These are phyloP conservation scores for Porites evermanni DNA, from an alignment of 92 coral and sea anemone species.

Conservation along the genomic window DNA sequence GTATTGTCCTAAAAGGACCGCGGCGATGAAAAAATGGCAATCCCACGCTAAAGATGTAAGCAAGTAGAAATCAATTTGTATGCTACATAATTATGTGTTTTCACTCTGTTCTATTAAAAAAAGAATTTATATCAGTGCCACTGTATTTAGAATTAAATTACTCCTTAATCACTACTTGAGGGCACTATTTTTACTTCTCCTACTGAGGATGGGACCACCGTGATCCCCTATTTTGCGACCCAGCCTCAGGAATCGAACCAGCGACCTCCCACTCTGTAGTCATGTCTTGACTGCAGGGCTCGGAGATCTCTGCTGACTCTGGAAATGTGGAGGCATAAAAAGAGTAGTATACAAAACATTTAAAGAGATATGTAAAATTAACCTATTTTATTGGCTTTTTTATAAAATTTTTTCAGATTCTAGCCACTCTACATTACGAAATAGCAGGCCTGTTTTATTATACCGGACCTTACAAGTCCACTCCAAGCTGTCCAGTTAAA, in stretches of 20 bases:
- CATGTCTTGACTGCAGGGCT: too few relatives aligned
- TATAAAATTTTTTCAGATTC: conserved; percentile 40
- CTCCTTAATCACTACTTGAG: too few relatives aligned
- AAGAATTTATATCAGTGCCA: too few relatives aligned
- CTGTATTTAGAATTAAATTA: too few relatives aligned
- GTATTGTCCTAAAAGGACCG: conserved; percentile 82
- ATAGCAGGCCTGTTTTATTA: conserved; percentile 70
- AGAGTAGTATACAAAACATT: neutral
- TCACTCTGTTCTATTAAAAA: neutral
- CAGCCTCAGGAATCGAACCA: too few relatives aligned
- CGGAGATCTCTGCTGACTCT: too few relatives aligned
- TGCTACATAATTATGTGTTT: neutral
- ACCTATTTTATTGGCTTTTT: neutral
- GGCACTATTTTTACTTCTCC: too few relatives aligned
- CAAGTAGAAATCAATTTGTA: neutral
- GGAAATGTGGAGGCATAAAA: too few relatives aligned
- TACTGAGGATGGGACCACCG: too few relatives aligned
- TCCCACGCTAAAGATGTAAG: conserved; percentile 72
- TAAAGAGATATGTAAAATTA: too few relatives aligned
- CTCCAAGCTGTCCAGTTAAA: conserved; percentile 83
- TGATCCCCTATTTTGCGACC: too few relatives aligned
- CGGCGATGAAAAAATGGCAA: conserved; percentile 79
- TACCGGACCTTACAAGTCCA: conserved; percentile 74
- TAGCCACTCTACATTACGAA: conserved; percentile 76
- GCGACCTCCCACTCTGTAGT: too few relatives aligned